Evolutionary conservation across 2,113 vertebrate genomes (phyloP).

Genomic region (Nettapus auritus): DNA sequence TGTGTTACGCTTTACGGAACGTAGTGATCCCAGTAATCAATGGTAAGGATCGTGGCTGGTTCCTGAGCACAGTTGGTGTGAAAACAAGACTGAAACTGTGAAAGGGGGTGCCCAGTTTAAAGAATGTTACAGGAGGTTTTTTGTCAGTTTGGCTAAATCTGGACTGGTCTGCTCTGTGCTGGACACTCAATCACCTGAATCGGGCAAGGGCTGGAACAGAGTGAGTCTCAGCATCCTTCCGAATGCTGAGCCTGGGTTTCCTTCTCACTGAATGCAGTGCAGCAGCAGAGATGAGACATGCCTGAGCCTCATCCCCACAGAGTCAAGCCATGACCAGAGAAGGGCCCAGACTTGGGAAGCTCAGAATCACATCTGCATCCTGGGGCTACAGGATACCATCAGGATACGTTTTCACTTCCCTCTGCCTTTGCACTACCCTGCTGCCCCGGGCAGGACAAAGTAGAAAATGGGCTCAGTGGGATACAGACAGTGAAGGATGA

Average conservation of each 20-base stretch:
- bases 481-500: neutral
- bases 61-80: neutral
- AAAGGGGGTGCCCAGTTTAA: neutral
- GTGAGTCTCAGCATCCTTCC: neutral
- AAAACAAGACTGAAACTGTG: neutral
- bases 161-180: neutral
- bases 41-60: slow-evolving; percentile 39
- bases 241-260: neutral
- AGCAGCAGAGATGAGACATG: neutral
- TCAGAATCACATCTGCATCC: neutral
- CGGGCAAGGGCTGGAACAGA: neutral
- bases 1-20: slow-evolving; percentile 61
- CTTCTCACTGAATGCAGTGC: neutral
- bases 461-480: neutral
- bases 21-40: slow-evolving; percentile 65
- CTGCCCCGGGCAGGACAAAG: neutral
- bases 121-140: neutral
- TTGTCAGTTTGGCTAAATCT: neutral
- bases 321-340: neutral
- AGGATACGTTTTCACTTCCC: neutral
- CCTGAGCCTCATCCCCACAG: neutral
- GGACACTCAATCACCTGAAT: neutral
- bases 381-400: neutral
- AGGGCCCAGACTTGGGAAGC: neutral
- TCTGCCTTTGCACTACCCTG: neutral